Evolutionary conservation across 2,888 invertebrate genomes (phyloP), one percentile per base, ranked within the genome.

Genomic region (Diarsia mendica): DNA sequence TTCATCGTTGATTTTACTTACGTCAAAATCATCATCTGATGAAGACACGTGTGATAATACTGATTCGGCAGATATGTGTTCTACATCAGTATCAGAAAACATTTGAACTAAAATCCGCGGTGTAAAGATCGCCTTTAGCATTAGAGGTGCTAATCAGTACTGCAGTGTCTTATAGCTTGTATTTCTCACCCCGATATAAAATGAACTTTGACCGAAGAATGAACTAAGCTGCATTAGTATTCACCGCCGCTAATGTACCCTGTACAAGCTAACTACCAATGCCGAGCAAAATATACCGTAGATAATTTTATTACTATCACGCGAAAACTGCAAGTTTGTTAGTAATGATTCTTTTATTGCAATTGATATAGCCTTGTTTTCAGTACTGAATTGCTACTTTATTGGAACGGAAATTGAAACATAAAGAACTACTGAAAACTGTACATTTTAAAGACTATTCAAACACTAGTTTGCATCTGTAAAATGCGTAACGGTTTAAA

Each of bases 221-320:
- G 88, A 91, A 91, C 88, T 90, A 90, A 91, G 89, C 87, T 91
- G 93, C 92, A 92, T 90, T 79, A 72, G 49, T 90, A 87, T 82
- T 82, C 87, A 84, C 81, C 82, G 84, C 80, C 73, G 51, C 79
- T 85, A 85, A 86, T 85, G 80, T 87, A 82, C 80, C 84, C 81
- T 49, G 85, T 88, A 87, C 85, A 64, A 75, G 51, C 64, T 75
- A 68, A 80, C 83, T 72, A 79, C 33, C 63, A 79, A 78, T 66
- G 33, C 51, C 51, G 28, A 72, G 11, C 28, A 73, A 71, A 67
- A 74, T 55, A 70, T 71, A 44, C 3, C 44, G 0, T n/a, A 33
- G 53, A 71, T 69, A 60, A 73, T 67, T 63, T 73, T 65, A 71
- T 73, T 64, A 58, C 33, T 15, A 44, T 63, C 63, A 71, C 68